Conservation (phyloP, 2,888 invertebrate species). For the Aleiodes testaceus region DNA sequence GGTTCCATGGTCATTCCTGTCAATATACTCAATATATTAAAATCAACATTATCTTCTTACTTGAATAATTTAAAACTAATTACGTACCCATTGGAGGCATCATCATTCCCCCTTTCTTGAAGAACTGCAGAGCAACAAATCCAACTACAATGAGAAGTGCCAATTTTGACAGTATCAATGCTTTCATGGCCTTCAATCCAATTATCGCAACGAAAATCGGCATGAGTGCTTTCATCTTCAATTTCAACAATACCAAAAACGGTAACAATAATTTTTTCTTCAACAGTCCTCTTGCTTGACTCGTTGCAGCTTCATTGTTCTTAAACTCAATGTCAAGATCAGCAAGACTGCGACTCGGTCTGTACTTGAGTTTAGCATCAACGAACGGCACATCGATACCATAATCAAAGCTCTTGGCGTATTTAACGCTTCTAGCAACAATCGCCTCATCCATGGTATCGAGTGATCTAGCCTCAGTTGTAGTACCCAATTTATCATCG, state of each 20-base stretch:
- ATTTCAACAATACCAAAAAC: conserved; percentile 83
- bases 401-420: conserved; percentile 84
- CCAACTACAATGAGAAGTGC: conserved; percentile 87
- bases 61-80: neutral
- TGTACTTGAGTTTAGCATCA: conserved; percentile 65
- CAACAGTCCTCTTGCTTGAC: conserved; percentile 80
- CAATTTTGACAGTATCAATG: conserved; percentile 87
- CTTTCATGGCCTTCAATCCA: conserved; percentile 88
- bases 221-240: conserved; percentile 89
- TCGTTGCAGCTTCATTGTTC: conserved; percentile 62
- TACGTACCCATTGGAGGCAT: conserved; percentile 67
- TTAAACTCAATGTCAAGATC: conserved; percentile 72
- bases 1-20: conserved; percentile 82
- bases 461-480: conserved; percentile 64
- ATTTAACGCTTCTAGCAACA: conserved; percentile 81
- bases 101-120: conserved; percentile 83
- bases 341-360: conserved; percentile 68
- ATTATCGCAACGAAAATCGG: conserved; percentile 86
- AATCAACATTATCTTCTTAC: neutral
- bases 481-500: conserved; percentile 79
- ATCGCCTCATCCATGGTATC: conserved; percentile 80
- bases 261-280: conserved; percentile 90
- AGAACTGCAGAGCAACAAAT: conserved; percentile 85
- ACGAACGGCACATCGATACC: conserved; percentile 79
- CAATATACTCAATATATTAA: conserved; percentile 27